These are phyloP conservation scores for Prietella phreatophila DNA, from an alignment of 2,113 vertebrate species.

Conservation along the genomic window DNA sequence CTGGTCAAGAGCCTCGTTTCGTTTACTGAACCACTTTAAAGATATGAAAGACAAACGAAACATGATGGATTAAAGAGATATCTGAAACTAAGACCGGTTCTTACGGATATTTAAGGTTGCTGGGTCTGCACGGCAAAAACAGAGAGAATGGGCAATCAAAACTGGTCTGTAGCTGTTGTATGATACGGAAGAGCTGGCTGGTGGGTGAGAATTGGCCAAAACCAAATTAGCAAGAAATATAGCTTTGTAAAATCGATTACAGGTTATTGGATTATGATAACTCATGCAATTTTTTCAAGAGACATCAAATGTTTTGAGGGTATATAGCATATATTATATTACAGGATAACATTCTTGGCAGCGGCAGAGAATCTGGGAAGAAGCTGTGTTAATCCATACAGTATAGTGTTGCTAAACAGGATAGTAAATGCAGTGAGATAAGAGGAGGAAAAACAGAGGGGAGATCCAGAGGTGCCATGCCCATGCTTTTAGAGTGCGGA, in stretches of 20 bases:
- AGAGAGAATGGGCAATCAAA: background rate
- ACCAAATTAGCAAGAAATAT: background rate
- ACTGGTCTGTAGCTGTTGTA: background rate
- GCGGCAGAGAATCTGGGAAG: background rate
- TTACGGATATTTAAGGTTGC: background rate
- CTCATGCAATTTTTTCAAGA: background rate
- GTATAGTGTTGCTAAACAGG: background rate
- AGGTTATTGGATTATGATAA: background rate
- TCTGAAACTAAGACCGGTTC: background rate
- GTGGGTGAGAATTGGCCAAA: background rate
- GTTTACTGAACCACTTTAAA: slow-evolving; percentile 10
- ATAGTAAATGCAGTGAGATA: slow-evolving; percentile 26
- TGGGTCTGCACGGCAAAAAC: background rate
- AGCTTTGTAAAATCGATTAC: background rate
- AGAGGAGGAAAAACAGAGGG: slow-evolving; percentile 14
- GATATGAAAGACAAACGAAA: slow-evolving; percentile 15
- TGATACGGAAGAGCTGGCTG: background rate
- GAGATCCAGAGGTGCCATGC: slow-evolving; percentile 6
- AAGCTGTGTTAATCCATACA: background rate
- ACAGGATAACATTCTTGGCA: background rate
- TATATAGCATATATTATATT: background rate
- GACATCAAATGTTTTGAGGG: background rate
- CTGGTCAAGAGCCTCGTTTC: slow-evolving; percentile 8
- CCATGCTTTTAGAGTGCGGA: slow-evolving; percentile 42
- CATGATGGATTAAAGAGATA: background rate